Evolutionary conservation across 2,797 vertebrate genomes (phyloP).

Genomic region (Columba guinea): DNA sequence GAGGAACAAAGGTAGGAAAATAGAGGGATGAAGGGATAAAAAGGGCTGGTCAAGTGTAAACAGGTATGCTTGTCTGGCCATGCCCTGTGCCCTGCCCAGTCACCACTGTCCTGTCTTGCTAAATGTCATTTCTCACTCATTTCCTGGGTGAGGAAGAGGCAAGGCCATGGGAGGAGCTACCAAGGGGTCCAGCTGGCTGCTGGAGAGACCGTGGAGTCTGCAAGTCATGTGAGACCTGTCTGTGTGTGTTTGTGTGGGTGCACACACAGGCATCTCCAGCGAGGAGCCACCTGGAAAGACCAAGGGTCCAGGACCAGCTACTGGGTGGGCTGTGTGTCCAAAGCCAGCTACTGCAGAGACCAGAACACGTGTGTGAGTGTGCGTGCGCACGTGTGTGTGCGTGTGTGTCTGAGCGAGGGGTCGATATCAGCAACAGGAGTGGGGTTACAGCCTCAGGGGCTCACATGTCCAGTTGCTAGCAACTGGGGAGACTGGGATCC

Average conservation of each 20-base stretch:
- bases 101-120: neutral
- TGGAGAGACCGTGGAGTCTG: neutral
- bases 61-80: neutral
- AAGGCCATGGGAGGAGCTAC: neutral
- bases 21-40: neutral
- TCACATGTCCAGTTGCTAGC: neutral
- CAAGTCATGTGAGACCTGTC: neutral
- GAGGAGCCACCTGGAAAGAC: neutral
- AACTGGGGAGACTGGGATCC: neutral
- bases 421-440: neutral
- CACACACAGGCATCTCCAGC: too few species aligned
- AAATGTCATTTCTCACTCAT: neutral
- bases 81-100: neutral
- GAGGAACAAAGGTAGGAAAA: neutral
- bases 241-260: too few species aligned
- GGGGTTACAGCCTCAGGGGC: neutral
- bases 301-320: neutral
- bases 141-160: neutral
- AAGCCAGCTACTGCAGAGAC: neutral
- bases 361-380: neutral
- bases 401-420: neutral
- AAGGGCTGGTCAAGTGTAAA: neutral
- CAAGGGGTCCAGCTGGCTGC: fast-evolving
- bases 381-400: too few species aligned
- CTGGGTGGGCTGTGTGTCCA: neutral